phyloP scores from a whole-genome alignment of 2,888 invertebrate species.

The Lissocephala sabroskyi region DNA sequence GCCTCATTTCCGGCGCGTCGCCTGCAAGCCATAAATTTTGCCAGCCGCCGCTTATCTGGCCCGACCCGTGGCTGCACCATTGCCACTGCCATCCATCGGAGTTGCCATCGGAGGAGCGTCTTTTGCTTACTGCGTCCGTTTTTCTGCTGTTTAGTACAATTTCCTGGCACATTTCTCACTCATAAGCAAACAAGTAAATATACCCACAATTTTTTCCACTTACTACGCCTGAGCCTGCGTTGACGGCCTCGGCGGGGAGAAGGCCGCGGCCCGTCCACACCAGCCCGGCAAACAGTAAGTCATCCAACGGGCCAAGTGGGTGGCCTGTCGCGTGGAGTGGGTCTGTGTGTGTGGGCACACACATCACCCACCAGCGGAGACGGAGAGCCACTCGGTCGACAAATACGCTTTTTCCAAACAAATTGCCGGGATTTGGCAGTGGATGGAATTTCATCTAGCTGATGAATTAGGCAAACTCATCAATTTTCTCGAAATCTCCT shows the following conservation, averaged over 20 bases:
- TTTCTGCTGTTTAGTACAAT: constrained; percentile 49
- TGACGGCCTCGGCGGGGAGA: background rate
- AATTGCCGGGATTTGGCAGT: too few species aligned
- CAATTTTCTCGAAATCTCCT: too few species aligned
- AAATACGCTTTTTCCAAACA: too few species aligned
- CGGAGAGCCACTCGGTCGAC: too few species aligned
- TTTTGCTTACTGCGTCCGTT: constrained; percentile 27
- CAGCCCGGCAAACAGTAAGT: constrained; percentile 38
- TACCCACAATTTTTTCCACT: constrained; percentile 1
- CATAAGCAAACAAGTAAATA: constrained; percentile 17
- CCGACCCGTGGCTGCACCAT: background rate
- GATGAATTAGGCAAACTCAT: too few species aligned
- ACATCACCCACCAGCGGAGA: too few species aligned
- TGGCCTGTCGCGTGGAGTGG: background rate
- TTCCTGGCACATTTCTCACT: constrained; percentile 53
- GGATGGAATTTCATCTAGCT: too few species aligned
- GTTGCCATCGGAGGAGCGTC: background rate
- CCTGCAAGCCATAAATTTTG: constrained; percentile 55
- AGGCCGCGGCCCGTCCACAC: background rate
- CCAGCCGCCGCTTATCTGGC: constrained; percentile 36
- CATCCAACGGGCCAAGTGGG: constrained; percentile 31
- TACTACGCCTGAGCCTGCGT: background rate
- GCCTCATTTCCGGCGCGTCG: constrained; percentile 51
- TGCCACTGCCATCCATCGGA: background rate
- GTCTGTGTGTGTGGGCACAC: background rate